phyloP scores from a whole-genome alignment of 2,113 vertebrate species.

The Forbesichthys agassizii region DNA sequence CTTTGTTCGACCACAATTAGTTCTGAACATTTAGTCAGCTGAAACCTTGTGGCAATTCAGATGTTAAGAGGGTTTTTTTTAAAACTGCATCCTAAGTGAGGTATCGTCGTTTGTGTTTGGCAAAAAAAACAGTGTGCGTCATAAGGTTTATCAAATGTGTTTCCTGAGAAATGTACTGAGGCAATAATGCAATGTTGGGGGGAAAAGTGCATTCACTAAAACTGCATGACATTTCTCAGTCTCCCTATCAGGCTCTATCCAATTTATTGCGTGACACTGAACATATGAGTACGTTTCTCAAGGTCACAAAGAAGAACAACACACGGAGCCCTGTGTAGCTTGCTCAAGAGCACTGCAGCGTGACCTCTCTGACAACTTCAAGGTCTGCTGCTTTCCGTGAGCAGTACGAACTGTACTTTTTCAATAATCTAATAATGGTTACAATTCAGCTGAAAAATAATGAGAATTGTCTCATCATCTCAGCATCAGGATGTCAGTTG shows the following conservation, averaged over 20 bases:
- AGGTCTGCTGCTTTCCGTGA: neutral
- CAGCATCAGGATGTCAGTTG: too few relatives aligned
- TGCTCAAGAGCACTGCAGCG: neutral
- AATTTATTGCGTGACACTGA: neutral
- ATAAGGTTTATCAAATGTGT: slow-evolving; percentile 19
- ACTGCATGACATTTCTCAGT: neutral
- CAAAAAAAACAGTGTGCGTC: slow-evolving; percentile 26
- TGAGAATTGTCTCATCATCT: too few relatives aligned
- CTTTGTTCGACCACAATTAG: slow-evolving; percentile 17
- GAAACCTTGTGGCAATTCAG: neutral
- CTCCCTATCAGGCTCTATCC: neutral
- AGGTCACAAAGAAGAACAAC: neutral
- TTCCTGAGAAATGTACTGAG: slow-evolving; percentile 7
- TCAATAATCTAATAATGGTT: too few relatives aligned
- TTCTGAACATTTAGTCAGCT: slow-evolving; percentile 18
- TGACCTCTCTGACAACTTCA: too few relatives aligned
- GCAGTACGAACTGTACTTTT: too few relatives aligned
- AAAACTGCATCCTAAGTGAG: slow-evolving; percentile 4
- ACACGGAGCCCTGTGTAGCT: neutral
- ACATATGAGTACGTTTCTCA: too few relatives aligned
- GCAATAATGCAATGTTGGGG: neutral
- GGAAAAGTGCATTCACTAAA: neutral
- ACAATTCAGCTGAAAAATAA: too few relatives aligned
- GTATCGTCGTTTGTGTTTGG: slow-evolving; percentile 20
- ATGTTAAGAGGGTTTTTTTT: slow-evolving; percentile 10